Evolutionary conservation across 2,797 vertebrate species (phyloP).

Genomic region (Anniella stebbinsi): DNA sequence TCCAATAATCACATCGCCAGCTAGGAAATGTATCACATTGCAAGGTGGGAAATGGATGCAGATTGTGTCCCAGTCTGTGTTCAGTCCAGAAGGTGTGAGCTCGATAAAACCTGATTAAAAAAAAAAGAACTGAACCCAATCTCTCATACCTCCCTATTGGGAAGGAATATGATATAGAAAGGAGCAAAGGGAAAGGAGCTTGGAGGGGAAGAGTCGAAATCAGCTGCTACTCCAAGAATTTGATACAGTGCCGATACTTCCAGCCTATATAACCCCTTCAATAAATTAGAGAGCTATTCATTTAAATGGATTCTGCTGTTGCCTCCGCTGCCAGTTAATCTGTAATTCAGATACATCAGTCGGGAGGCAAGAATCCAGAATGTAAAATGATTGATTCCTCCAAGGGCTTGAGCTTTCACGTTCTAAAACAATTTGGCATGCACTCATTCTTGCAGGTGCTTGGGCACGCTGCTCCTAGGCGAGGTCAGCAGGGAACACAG

Average conservation of each 20-base stretch:
- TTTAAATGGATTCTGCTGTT: slow-evolving; percentile 72
- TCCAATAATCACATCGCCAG: too few species aligned
- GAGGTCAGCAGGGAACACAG: accelerated
- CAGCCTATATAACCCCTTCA: slow-evolving; percentile 68
- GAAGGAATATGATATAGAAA: slow-evolving; percentile 29
- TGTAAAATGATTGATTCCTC: slow-evolving; percentile 70
- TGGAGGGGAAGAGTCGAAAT: slow-evolving; percentile 5
- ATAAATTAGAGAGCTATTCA: slow-evolving; percentile 76
- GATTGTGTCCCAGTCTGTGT: too few species aligned
- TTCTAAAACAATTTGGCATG: slow-evolving; percentile 51
- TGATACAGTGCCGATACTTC: slow-evolving; percentile 36
- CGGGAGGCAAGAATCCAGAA: slow-evolving; percentile 73
- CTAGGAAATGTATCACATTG: too few species aligned
- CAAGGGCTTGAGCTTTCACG: slow-evolving; percentile 55
- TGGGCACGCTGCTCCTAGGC: slow-evolving; percentile 28
- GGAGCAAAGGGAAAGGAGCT: slow-evolving; percentile 6
- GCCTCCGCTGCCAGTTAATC: slow-evolving; percentile 73
- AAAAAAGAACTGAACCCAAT: too few species aligned
- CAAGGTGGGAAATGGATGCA: too few species aligned
- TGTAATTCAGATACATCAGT: slow-evolving; percentile 78
- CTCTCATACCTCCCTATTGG: background rate
- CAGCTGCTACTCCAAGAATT: slow-evolving; percentile 36
- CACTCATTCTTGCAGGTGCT: slow-evolving; percentile 3
- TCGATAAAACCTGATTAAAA: too few species aligned
- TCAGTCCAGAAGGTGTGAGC: too few species aligned